Conservation (phyloP, 2,888 invertebrate genomes). For the Digitonthophagus gazella region DNA sequence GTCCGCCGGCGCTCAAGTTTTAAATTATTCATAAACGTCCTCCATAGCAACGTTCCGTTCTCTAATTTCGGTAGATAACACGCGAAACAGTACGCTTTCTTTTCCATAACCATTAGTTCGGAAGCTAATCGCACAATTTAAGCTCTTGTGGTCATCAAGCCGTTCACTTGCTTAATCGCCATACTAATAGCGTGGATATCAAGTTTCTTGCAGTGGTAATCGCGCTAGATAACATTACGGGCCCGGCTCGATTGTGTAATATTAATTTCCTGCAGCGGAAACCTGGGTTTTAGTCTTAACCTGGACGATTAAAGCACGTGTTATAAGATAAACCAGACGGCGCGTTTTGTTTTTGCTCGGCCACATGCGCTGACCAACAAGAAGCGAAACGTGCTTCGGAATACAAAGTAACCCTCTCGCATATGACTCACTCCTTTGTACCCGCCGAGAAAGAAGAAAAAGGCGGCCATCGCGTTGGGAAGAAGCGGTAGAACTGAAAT, state of each 20-base stretch:
- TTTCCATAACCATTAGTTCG: background rate
- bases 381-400: background rate
- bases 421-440: background rate
- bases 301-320: constrained; percentile 2
- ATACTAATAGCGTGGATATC: background rate
- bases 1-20: background rate
- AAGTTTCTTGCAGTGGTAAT: background rate
- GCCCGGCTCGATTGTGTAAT: background rate
- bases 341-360: background rate
- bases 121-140: background rate
- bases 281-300: background rate
- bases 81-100: background rate
- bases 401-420: constrained; percentile 3
- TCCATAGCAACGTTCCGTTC: background rate
- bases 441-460: background rate
- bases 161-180: background rate
- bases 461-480: background rate
- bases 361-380: background rate
- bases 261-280: no score
- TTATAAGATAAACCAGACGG: constrained; percentile 2
- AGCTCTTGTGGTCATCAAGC: background rate
- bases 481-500: background rate
- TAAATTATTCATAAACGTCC: background rate
- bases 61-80: background rate
- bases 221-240: background rate